A percentile compares a stretch with the other conserved stretches of the same genome.
Evolutionary conservation across 2,113 vertebrate species (phyloP).

Genomic region (Rhinolophus ferrumequinum): DNA sequence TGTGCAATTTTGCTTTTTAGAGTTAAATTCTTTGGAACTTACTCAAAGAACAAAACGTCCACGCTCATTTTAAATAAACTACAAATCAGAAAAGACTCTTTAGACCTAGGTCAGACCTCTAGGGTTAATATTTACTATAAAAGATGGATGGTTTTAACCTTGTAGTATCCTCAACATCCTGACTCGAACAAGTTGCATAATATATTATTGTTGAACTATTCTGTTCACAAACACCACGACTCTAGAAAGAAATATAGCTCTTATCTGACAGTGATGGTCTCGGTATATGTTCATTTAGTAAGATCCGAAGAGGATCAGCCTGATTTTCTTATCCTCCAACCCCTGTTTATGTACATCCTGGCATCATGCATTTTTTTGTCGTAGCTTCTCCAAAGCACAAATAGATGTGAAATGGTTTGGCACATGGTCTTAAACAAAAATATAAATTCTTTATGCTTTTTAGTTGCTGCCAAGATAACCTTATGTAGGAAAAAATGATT

Average conservation of each 20-base stretch:
- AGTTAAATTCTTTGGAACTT: slow-evolving; percentile 21
- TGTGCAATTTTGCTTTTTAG: slow-evolving; percentile 28
- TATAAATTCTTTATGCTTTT: slow-evolving; percentile 84
- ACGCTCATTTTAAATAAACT: not conserved
- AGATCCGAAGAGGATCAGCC: not conserved
- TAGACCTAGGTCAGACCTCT: not conserved
- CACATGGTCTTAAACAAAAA: slow-evolving; percentile 82
- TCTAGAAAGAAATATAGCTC: not conserved
- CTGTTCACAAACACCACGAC: not conserved
- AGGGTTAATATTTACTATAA: not conserved
- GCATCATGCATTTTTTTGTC: slow-evolving; percentile 72
- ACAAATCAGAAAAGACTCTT: not conserved
- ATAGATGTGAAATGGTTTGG: slow-evolving; percentile 83
- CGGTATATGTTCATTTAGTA: not conserved
- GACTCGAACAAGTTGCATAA: not conserved
- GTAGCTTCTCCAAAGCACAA: slow-evolving; percentile 78
- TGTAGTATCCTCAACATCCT: not conserved
- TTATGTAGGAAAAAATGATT: slow-evolving; percentile 82
- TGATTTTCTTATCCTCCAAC: not conserved
- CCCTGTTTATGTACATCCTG: slow-evolving; percentile 68
- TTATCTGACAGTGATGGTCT: not conserved
- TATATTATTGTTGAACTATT: not conserved
- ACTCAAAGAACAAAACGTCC: slow-evolving; percentile 14
- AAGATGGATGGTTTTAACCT: not conserved
- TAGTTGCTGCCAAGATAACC: slow-evolving; percentile 83